Evolutionary conservation across 1,140 invertebrate genomes (phyloP).

Genomic region (Drosophila triauraria): DNA sequence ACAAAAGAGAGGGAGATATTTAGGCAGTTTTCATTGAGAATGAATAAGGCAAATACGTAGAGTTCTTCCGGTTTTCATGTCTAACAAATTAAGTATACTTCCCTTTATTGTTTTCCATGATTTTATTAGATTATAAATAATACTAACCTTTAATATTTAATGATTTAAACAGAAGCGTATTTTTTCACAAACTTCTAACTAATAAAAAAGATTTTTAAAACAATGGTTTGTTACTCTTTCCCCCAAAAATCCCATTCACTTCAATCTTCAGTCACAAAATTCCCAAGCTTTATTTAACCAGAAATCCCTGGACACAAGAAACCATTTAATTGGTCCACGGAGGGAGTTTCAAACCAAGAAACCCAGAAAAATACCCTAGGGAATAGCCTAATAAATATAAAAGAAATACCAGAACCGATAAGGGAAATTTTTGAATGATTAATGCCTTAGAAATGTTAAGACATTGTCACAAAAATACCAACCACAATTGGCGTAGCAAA

Average conservation of each 20-base stretch:
- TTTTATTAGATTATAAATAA: no score
- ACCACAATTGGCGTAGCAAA: conserved; percentile 32
- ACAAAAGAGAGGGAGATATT: conserved; percentile 19
- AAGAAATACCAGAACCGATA: conserved; percentile 5
- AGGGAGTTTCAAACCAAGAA: conserved; percentile 3
- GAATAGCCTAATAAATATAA: conserved; percentile 1
- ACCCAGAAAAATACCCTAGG: neutral
- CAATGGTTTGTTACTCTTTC: no score
- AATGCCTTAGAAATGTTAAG: neutral
- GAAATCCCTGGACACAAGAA: neutral
- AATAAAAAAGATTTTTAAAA: neutral
- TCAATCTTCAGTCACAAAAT: neutral
- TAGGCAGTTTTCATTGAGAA: conserved; percentile 3
- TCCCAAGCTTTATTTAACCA: neutral
- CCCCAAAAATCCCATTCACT: neutral
- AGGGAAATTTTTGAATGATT: conserved; percentile 10
- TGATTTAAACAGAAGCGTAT: neutral
- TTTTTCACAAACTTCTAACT: neutral
- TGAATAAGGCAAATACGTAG: neutral
- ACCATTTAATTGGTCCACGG: conserved; percentile 5
- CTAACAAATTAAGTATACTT: neutral
- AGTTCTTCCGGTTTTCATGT: neutral
- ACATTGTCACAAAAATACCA: conserved; percentile 6
- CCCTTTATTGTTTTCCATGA: no score
- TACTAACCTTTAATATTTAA: no score